These are phyloP conservation scores for Lycaena phlaeas DNA, from an alignment of 2,888 invertebrate genomes.

Conservation along the genomic window DNA sequence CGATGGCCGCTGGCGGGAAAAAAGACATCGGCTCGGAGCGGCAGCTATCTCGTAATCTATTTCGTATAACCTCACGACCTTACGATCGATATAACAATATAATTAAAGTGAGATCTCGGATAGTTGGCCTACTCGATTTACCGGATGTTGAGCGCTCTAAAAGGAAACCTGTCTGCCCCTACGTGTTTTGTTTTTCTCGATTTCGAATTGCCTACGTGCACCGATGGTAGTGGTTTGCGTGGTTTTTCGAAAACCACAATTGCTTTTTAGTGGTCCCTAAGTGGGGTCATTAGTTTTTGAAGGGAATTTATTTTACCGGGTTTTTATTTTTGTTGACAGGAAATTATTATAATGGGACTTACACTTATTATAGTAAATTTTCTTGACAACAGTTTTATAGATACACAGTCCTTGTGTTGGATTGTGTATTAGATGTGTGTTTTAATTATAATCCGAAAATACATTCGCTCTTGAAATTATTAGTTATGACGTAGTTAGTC, in stretches of 20 bases:
- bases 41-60: slow-evolving; percentile 64
- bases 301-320: neutral
- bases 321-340: too few species aligned
- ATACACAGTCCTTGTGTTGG: too few species aligned
- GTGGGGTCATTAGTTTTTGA: neutral
- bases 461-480: too few species aligned
- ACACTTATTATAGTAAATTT: too few species aligned
- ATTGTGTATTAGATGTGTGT: too few species aligned
- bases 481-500: too few species aligned
- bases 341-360: too few species aligned
- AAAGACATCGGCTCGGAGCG: slow-evolving; percentile 52
- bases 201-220: slow-evolving; percentile 16
- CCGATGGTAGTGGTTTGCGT: neutral
- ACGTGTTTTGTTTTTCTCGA: slow-evolving; percentile 21
- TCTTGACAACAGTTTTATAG: too few species aligned
- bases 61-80: slow-evolving; percentile 71
- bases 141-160: slow-evolving; percentile 56
- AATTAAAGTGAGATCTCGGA: slow-evolving; percentile 70
- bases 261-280: neutral
- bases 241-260: slow-evolving; percentile 2
- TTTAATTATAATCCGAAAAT: too few species aligned
- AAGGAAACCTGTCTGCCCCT: slow-evolving; percentile 50
- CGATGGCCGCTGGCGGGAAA: slow-evolving; percentile 45
- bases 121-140: slow-evolving; percentile 26
- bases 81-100: slow-evolving; percentile 63